Conservation (phyloP, 2,113 vertebrate species). For the Tetraodon nigroviridis region DNA sequence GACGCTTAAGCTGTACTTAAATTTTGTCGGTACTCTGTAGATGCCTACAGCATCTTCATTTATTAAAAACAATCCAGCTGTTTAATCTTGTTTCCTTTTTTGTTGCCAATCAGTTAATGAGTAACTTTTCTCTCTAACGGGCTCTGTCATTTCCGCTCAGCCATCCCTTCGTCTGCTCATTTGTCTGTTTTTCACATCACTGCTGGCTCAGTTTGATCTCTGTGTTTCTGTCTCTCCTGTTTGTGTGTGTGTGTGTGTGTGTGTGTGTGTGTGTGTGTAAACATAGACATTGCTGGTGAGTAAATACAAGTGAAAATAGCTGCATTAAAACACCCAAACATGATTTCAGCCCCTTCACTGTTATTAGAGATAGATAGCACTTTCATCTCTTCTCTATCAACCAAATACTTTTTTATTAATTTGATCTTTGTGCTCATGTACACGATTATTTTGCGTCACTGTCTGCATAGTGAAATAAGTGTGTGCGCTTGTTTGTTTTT, state of each 20-base stretch:
- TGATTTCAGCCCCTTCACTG: constrained; percentile 30
- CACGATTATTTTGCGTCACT: too few species aligned
- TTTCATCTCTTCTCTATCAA: background rate
- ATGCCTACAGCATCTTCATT: constrained; percentile 8
- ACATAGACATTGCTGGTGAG: constrained; percentile 72
- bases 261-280: constrained; percentile 62
- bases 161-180: constrained; percentile 37
- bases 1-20: constrained; percentile 10
- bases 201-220: constrained; percentile 65
- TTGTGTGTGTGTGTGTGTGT: constrained; percentile 58
- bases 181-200: constrained; percentile 44
- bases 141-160: constrained; percentile 29
- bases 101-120: constrained; percentile 29
- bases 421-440: background rate
- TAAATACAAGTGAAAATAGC: constrained; percentile 44
- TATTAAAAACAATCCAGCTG: background rate
- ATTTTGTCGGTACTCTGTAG: too few species aligned
- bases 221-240: constrained; percentile 73
- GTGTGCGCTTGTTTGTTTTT: too few species aligned
- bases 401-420: background rate
- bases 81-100: background rate
- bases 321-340: constrained; percentile 24
- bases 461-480: too few species aligned
- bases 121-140: background rate
- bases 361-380: constrained; percentile 11